These are phyloP conservation scores for Pygmarrhopalites habei DNA, from an alignment of 1,140 invertebrate genomes.

Conservation along the genomic window DNA sequence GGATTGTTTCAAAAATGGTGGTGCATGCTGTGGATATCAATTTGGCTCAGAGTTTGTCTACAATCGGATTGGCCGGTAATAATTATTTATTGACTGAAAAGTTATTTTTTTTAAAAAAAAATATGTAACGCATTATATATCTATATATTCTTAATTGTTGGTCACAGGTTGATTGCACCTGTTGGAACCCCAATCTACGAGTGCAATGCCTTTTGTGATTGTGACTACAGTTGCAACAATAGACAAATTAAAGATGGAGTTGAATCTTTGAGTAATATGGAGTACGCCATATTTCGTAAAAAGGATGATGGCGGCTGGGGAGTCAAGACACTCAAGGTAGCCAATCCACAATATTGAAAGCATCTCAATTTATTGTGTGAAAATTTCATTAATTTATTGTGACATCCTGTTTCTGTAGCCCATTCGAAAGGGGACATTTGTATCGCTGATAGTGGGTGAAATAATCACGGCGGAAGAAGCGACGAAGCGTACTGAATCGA, in stretches of 20 bases:
- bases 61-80: background rate
- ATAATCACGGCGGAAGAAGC: constrained; percentile 85
- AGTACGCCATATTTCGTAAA: constrained; percentile 71
- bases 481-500: background rate
- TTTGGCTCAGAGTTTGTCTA: background rate
- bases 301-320: constrained; percentile 90
- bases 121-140: too few species aligned
- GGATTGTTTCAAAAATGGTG: background rate
- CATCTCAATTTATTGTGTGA: background rate
- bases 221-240: constrained; percentile 66
- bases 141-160: too few species aligned
- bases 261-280: background rate
- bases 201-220: constrained; percentile 80
- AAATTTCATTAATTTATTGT: too few species aligned
- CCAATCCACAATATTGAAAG: constrained; percentile 26
- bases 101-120: too few species aligned
- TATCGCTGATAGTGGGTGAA: constrained; percentile 88
- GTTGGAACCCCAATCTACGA: constrained; percentile 82
- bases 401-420: constrained; percentile 31
- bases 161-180: constrained; percentile 58
- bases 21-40: background rate
- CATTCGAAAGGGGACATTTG: constrained; percentile 72
- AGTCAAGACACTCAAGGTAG: constrained; percentile 63
- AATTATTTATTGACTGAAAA: too few species aligned
- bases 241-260: constrained; percentile 76